These are phyloP conservation scores for Helicoverpa zea DNA, from an alignment of 1,140 invertebrate species.

Conservation along the genomic window DNA sequence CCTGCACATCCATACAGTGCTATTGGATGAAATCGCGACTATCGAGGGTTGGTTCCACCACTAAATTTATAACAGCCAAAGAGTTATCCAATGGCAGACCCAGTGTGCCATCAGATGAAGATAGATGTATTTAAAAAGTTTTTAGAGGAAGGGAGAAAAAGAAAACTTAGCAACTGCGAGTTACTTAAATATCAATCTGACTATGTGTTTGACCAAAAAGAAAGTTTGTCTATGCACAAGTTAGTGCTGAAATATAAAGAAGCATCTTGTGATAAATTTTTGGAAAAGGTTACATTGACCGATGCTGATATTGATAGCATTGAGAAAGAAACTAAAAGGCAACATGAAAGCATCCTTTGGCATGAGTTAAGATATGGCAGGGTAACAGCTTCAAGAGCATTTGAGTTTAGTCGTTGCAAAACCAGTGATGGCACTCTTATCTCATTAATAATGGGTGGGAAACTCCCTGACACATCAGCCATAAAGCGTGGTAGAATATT, in stretches of 20 bases:
- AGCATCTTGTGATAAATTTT: neutral
- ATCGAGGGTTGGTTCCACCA: neutral
- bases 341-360: conserved; percentile 21
- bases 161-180: conserved; percentile 43
- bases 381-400: conserved; percentile 40
- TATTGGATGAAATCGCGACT: conserved; percentile 68
- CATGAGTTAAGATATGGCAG: conserved; percentile 41
- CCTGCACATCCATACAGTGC: conserved; percentile 69
- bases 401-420: conserved; percentile 60
- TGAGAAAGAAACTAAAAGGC: conserved; percentile 56
- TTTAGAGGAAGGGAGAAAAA: neutral
- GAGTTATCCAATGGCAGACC: neutral
- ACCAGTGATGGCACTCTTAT: conserved; percentile 58
- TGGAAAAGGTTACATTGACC: neutral
- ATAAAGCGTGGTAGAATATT: neutral
- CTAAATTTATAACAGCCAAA: neutral
- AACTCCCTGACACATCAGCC: neutral
- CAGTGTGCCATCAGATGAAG: too few relatives aligned
- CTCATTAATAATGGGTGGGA: neutral
- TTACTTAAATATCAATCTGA: conserved; percentile 51
- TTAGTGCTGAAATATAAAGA: neutral
- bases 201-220: conserved; percentile 55
- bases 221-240: conserved; percentile 16
- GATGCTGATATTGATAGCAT: conserved; percentile 25
- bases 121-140: neutral